phyloP scores from a whole-genome alignment of 2,797 vertebrate species.

The Manis pentadactyla region DNA sequence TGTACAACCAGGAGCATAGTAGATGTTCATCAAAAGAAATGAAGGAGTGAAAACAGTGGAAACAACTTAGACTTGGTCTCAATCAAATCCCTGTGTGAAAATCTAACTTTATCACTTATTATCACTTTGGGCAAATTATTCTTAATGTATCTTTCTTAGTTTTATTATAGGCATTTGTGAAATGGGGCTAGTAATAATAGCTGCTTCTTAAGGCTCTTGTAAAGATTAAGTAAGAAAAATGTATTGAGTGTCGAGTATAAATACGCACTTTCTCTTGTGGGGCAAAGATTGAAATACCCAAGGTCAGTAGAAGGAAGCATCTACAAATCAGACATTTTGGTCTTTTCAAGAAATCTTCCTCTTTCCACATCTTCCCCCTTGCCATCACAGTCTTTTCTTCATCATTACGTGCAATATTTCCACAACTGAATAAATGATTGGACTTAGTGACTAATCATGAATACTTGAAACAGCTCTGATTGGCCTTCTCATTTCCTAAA shows the following conservation, averaged over 20 bases:
- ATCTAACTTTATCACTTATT: neutral
- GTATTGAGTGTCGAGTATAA: neutral
- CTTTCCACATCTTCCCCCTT: neutral
- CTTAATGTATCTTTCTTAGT: conserved; percentile 16
- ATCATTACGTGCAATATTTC: neutral
- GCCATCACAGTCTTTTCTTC: neutral
- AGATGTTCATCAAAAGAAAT: neutral
- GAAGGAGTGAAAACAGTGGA: neutral
- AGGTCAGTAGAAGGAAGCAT: neutral
- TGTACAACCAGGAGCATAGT: neutral
- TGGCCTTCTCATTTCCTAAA: conserved; percentile 40
- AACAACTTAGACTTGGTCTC: neutral
- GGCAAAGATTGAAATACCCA: neutral
- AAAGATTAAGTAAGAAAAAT: conserved; percentile 36
- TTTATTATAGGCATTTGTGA: neutral
- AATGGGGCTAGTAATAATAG: neutral
- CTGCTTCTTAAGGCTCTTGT: neutral
- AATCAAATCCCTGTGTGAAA: neutral
- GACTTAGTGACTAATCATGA: neutral
- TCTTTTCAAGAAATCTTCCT: conserved; percentile 9
- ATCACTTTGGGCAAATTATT: neutral
- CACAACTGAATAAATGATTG: neutral
- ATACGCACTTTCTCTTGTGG: neutral
- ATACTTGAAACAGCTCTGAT: neutral
- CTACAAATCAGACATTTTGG: neutral